These are phyloP conservation scores for Copidosoma aretas DNA, from an alignment of 2,888 invertebrate genomes.

Conservation along the genomic window DNA sequence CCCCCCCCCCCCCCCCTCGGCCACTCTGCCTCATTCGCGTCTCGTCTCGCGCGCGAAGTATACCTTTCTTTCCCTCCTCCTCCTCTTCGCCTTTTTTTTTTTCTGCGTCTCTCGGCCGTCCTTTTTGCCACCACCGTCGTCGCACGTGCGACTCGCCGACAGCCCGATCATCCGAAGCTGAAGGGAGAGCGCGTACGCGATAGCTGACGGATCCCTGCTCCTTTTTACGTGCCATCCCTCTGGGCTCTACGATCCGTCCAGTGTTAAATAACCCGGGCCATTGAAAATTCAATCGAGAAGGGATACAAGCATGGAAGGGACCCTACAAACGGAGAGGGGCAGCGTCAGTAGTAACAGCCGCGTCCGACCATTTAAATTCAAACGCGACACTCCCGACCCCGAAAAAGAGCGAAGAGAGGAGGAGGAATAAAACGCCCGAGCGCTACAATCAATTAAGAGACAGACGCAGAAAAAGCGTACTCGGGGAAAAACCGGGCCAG, in stretches of 20 bases:
- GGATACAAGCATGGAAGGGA: neutral
- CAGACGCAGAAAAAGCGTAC: neutral
- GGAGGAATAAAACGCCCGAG: neutral
- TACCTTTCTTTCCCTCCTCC: conserved; percentile 2
- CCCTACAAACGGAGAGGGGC: too few relatives aligned
- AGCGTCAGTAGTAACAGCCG: neutral
- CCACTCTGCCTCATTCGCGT: conserved; percentile 33
- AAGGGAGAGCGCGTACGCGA: neutral
- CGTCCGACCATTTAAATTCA: neutral
- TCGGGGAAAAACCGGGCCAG: neutral
- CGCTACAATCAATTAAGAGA: neutral
- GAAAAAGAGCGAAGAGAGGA: conserved; percentile 4
- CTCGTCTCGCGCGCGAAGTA: conserved; percentile 16
- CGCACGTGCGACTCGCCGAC: neutral
- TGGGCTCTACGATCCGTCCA: neutral
- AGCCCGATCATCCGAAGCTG: neutral
- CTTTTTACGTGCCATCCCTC: neutral
- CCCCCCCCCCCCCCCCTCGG: conserved; percentile 10
- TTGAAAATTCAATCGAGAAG: neutral
- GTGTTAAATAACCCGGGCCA: neutral
- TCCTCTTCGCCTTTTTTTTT: neutral
- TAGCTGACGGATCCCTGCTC: neutral
- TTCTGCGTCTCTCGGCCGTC: conserved; percentile 12
- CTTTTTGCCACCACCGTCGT: conserved; percentile 10
- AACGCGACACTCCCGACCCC: too few relatives aligned